Evolutionary conservation across 2,888 invertebrate species (phyloP).

Genomic region (Leucophora obtusa): DNA sequence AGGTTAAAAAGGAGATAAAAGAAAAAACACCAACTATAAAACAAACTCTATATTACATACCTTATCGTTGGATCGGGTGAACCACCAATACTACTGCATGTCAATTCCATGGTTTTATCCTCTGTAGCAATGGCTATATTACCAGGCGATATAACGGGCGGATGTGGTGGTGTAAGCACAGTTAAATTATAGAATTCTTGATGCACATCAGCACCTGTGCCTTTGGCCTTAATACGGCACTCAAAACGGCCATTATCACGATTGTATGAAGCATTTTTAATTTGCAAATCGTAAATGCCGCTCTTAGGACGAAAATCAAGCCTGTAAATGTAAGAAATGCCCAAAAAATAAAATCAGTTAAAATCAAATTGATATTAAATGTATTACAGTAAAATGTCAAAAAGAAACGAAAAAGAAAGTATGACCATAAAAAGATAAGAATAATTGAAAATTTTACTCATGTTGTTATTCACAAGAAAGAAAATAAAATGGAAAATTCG

Average conservation of each 20-base stretch:
- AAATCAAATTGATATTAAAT: slow-evolving; percentile 35
- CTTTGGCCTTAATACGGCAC: slow-evolving; percentile 91
- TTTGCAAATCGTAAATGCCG: slow-evolving; percentile 92
- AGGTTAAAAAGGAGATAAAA: not conserved
- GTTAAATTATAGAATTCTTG: slow-evolving; percentile 90
- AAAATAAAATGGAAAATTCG: slow-evolving; percentile 12
- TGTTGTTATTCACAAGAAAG: not conserved
- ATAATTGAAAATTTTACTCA: slow-evolving; percentile 38
- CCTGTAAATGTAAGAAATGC: slow-evolving; percentile 79
- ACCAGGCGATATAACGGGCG: slow-evolving; percentile 88
- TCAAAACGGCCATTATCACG: slow-evolving; percentile 95
- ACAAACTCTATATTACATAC: slow-evolving; percentile 77
- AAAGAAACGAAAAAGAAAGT: slow-evolving; percentile 1
- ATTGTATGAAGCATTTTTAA: slow-evolving; percentile 92
- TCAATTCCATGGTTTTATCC: slow-evolving; percentile 86
- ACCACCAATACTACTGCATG: slow-evolving; percentile 91
- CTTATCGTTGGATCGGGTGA: slow-evolving; percentile 93
- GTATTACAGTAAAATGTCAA: slow-evolving; percentile 1
- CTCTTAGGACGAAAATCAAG: slow-evolving; percentile 88
- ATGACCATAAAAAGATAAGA: slow-evolving; percentile 13
- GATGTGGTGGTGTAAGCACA: slow-evolving; percentile 90
- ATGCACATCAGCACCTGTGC: slow-evolving; percentile 90
- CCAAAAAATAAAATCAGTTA: slow-evolving; percentile 8
- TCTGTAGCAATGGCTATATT: slow-evolving; percentile 89
- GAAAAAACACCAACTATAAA: not conserved